These are phyloP conservation scores for Conopomorpha cramerella DNA, from an alignment of 1,140 invertebrate genomes.

Conservation along the genomic window DNA sequence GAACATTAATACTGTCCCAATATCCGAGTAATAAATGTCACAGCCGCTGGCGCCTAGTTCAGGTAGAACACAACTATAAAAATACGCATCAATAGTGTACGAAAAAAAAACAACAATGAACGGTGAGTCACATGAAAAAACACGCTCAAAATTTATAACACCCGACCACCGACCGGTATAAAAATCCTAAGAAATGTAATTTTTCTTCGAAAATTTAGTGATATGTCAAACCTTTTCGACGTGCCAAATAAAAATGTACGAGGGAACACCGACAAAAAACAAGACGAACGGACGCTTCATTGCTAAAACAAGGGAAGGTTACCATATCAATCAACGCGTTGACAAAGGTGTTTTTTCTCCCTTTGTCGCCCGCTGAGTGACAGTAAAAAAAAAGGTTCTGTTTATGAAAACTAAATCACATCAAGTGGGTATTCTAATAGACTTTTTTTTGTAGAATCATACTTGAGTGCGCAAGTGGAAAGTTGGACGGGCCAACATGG, in stretches of 20 bases:
- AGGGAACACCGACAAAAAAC: constrained; percentile 29
- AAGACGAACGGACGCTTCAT: constrained; percentile 42
- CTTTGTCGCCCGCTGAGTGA: constrained; percentile 21
- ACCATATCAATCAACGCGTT: constrained; percentile 59
- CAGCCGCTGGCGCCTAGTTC: constrained; percentile 50
- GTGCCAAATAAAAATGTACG: constrained; percentile 56
- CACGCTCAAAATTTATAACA: constrained; percentile 45
- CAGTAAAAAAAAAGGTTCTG: constrained; percentile 50
- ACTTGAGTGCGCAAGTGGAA: no score
- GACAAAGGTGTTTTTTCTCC: constrained; percentile 55
- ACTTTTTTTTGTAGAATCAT: no score
- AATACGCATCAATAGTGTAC: constrained; percentile 34
- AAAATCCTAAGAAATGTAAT: constrained; percentile 47
- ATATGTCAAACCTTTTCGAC: constrained; percentile 56
- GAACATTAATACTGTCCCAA: constrained; percentile 51
- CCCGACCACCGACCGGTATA: constrained; percentile 45
- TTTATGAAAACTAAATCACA: constrained; percentile 58
- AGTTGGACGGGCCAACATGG: no score
- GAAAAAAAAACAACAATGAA: constrained; percentile 37
- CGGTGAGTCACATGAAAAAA: constrained; percentile 34
- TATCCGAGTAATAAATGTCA: constrained; percentile 53
- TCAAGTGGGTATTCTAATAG: no score
- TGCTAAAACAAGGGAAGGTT: constrained; percentile 60
- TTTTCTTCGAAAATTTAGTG: constrained; percentile 58
- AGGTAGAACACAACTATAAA: constrained; percentile 42